These are phyloP conservation scores for Hippocampus mohnikei DNA, from an alignment of 2,113 vertebrate genomes.

Conservation along the genomic window DNA sequence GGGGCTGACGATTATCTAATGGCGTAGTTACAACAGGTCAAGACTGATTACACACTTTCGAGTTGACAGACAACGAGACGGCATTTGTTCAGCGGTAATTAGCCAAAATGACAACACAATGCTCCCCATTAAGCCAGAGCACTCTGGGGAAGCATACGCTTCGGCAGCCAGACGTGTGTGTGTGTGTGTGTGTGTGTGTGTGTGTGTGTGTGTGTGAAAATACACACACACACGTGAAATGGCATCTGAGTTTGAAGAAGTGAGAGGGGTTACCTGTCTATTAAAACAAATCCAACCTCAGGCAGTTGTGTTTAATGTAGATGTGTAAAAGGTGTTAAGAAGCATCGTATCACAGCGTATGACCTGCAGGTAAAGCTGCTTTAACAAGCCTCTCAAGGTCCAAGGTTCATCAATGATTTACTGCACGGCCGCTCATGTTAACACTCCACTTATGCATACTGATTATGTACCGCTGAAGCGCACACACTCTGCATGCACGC, in stretches of 20 bases:
- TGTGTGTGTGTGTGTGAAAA: no score
- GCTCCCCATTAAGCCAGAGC: constrained; percentile 69
- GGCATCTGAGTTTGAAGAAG: constrained; percentile 9
- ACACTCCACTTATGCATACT: constrained; percentile 42
- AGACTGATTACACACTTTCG: constrained; percentile 88
- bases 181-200: not conserved
- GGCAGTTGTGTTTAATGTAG: constrained; percentile 32
- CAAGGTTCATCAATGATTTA: constrained; percentile 64
- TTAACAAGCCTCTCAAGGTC: constrained; percentile 42
- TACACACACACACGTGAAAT: not conserved
- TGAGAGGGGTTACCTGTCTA: not conserved
- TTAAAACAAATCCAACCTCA: constrained; percentile 14
- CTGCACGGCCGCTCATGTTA: constrained; percentile 38
- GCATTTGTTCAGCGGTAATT: constrained; percentile 92
- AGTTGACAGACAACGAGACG: constrained; percentile 81
- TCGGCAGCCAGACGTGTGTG: constrained; percentile 23
- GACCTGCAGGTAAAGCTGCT: constrained; percentile 54
- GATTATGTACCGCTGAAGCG: constrained; percentile 32
- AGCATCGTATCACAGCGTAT: constrained; percentile 28
- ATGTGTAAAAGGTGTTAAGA: constrained; percentile 39
- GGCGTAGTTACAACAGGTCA: constrained; percentile 88
- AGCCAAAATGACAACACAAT: constrained; percentile 87
- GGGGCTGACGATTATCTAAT: constrained; percentile 80
- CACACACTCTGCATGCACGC: constrained; percentile 2
- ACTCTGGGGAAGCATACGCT: not conserved